Base-by-base conservation (phyloP, 1,140 invertebrate genomes). In the Paralvinella palmiformis region DNA sequence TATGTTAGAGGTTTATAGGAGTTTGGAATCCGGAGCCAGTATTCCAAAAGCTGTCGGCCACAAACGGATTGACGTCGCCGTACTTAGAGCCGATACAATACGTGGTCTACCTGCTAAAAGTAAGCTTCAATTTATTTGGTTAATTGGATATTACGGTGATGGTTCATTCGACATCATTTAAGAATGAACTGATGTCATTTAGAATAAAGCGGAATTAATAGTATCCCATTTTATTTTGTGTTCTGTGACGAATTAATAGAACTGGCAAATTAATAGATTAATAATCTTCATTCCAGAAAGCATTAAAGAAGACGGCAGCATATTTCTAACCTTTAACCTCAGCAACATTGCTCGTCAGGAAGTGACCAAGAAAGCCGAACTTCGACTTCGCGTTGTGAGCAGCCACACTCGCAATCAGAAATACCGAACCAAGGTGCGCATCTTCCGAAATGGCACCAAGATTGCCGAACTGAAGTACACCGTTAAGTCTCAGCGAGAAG, bases 331-430 rank as follows among this genome's bases (percentile, higher is more conserved):
- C 27, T 57, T 57, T 32, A 36, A 57, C 55, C n/a, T 57, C 7
- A 32, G 27, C 27, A 57, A 20, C 22, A 57, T 57, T 57, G 20
- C 55, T 10, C n/a, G 24, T 20, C 55, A 32, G 1, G 55, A 57
- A 57, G 55, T 33, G 4, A 33, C 33, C 1, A 20, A 57, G 33
- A 57, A 36, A n/a, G 55, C 55, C 3, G 55, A 57, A 57, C 55
- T 57, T 20, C 55, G 55, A 6, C 29, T 57, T 20, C 27, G 22
- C 4, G 27, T 32, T 15, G 7, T 36, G 55, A 41, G 10, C 37
- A 27, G 55, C 2, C 55, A 57, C 55, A 5, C 33, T 6, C 6
- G 48, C 7, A 52, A 52, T 20, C 17, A 22, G 48, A 22, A n/a
- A 2, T 31, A 31, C 55, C 4, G 33, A 32, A 32, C 35, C 20